phyloP scores from a whole-genome alignment of 2,888 invertebrate species.

The Ophonus ardosiacus region DNA sequence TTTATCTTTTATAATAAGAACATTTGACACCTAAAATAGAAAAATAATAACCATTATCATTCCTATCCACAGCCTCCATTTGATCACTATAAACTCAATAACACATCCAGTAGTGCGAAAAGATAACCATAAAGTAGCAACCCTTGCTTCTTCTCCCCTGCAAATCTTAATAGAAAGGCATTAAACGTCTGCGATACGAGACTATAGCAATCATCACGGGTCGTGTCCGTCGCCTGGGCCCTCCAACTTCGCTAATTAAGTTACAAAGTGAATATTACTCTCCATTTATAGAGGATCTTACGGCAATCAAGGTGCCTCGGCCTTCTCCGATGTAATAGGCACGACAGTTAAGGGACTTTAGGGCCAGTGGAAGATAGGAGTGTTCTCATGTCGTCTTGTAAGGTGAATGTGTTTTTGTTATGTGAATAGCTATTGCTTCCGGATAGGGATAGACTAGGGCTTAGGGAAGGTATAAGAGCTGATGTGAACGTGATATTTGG shows the following conservation, averaged over 20 bases:
- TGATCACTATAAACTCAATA: too few relatives aligned
- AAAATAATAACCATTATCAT: too few relatives aligned
- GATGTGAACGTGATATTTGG: too few relatives aligned
- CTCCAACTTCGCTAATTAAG: slow-evolving; percentile 63
- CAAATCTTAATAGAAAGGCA: slow-evolving; percentile 55
- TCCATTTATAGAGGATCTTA: slow-evolving; percentile 63
- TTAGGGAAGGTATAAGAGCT: too few relatives aligned
- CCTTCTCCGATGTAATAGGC: slow-evolving; percentile 27
- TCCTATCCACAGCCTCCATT: too few relatives aligned
- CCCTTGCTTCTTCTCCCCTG: not conserved
- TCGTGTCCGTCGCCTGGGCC: not conserved
- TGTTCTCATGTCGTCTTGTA: not conserved
- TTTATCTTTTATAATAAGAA: too few relatives aligned
- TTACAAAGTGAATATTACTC: slow-evolving; percentile 65
- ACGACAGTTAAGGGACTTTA: slow-evolving; percentile 53
- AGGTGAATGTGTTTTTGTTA: slow-evolving; percentile 24
- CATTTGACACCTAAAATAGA: too few relatives aligned
- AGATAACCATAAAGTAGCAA: not conserved
- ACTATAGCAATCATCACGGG: slow-evolving; percentile 61
- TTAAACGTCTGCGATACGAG: slow-evolving; percentile 43
- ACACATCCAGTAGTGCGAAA: not conserved
- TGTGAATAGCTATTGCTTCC: not conserved
- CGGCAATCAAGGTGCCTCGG: slow-evolving; percentile 61
- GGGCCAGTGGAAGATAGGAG: slow-evolving; percentile 43
- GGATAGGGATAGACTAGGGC: too few relatives aligned